phyloP scores from a whole-genome alignment of 2,888 invertebrate genomes.

The Hololepta plana region DNA sequence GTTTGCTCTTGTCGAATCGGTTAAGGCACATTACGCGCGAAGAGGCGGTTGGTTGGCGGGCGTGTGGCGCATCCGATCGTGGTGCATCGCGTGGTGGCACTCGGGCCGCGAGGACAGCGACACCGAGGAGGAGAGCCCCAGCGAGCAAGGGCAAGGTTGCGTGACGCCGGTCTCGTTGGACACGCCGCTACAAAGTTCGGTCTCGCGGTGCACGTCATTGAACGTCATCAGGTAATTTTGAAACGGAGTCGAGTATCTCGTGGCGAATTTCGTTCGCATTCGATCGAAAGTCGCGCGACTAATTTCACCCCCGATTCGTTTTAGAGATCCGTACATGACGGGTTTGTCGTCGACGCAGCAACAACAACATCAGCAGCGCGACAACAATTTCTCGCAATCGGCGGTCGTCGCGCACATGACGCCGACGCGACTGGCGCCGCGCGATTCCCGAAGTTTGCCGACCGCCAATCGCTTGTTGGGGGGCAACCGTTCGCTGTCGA shows the following conservation, averaged over 20 bases:
- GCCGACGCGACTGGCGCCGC: conserved; percentile 24
- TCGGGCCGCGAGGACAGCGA: conserved; percentile 70
- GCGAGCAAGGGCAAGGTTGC: conserved; percentile 45
- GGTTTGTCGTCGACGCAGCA: conserved; percentile 11
- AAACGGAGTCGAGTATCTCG: background rate
- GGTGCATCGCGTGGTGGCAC: conserved; percentile 86
- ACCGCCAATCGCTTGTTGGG: conserved; percentile 41
- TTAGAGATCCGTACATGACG: conserved; percentile 44
- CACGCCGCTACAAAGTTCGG: conserved; percentile 72
- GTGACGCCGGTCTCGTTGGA: conserved; percentile 70
- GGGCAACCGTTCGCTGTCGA: conserved; percentile 33
- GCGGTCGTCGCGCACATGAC: conserved; percentile 22
- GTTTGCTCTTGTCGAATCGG: too few relatives aligned
- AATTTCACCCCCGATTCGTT: conserved; percentile 7
- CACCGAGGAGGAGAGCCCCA: conserved; percentile 62
- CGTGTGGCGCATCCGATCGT: conserved; percentile 36
- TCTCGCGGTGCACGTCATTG: conserved; percentile 70
- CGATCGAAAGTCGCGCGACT: too few relatives aligned
- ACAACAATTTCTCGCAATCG: conserved; percentile 4
- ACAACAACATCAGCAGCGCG: background rate
- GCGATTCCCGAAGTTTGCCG: conserved; percentile 46
- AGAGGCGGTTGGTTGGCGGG: conserved; percentile 24
- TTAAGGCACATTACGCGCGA: conserved; percentile 15
- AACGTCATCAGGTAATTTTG: conserved; percentile 45
- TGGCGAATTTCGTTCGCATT: background rate